phyloP scores from a whole-genome alignment of 2,888 invertebrate genomes.

The Luffia ferchaultella region DNA sequence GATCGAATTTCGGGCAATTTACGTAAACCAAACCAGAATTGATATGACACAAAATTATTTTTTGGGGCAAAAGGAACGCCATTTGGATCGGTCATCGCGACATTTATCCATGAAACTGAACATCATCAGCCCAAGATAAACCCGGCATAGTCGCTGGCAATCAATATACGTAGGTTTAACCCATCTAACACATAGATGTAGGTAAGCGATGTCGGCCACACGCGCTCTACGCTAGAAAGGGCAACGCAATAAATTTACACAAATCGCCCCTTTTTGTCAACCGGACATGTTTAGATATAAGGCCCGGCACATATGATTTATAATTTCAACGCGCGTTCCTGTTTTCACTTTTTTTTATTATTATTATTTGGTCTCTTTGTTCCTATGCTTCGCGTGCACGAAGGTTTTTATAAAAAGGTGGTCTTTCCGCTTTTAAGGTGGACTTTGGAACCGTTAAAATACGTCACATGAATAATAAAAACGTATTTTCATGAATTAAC shows the following conservation, averaged over 20 bases:
- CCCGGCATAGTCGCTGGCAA: too few relatives aligned
- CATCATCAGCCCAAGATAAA: too few relatives aligned
- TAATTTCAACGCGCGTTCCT: constrained; percentile 23
- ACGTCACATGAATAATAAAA: neutral
- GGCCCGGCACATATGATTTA: constrained; percentile 38
- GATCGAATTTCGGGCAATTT: too few relatives aligned
- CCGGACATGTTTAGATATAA: constrained; percentile 51
- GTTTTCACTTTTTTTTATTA: neutral
- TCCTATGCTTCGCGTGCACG: neutral
- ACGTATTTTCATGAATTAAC: neutral
- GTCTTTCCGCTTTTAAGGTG: neutral
- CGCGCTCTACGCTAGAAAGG: neutral
- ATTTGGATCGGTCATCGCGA: too few relatives aligned
- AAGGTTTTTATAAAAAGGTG: neutral
- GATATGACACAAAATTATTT: too few relatives aligned
- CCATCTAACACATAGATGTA: too few relatives aligned
- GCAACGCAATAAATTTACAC: constrained; percentile 33
- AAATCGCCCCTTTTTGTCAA: constrained; percentile 59
- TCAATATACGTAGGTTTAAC: too few relatives aligned
- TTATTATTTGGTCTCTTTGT: neutral
- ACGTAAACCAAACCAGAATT: too few relatives aligned
- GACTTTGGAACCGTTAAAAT: neutral
- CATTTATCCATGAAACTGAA: too few relatives aligned
- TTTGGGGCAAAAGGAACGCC: too few relatives aligned
- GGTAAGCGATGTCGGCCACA: too few relatives aligned